Conservation (phyloP, 2,113 vertebrate species). For the Barbus barbus region DNA sequence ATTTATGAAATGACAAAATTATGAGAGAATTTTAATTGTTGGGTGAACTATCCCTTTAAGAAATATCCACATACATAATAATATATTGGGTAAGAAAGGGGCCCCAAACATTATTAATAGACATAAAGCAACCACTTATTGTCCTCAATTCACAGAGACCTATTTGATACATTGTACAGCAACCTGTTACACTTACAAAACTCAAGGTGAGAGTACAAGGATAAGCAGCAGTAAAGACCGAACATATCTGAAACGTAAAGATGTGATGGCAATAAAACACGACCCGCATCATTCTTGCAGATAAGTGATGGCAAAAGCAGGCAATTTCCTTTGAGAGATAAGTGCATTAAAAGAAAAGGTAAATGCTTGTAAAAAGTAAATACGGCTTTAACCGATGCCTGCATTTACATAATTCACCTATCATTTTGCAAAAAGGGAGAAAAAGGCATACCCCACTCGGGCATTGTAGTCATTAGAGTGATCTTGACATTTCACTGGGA, state of each 20-base stretch:
- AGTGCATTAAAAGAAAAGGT: slow-evolving; percentile 45
- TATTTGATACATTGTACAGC: neutral
- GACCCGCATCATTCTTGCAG: slow-evolving; percentile 17
- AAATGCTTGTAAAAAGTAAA: slow-evolving; percentile 42
- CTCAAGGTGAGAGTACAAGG: slow-evolving; percentile 47
- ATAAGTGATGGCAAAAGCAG: slow-evolving; percentile 22
- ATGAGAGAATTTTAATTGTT: neutral
- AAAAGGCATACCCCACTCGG: slow-evolving; percentile 23
- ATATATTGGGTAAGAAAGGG: slow-evolving; percentile 8
- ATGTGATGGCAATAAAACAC: slow-evolving; percentile 29
- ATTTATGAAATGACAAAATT: neutral
- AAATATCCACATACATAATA: slow-evolving; percentile 6
- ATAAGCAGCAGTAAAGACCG: slow-evolving; percentile 30
- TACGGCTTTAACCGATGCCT: slow-evolving; percentile 17
- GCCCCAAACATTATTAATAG: slow-evolving; percentile 2
- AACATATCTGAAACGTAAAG: neutral
- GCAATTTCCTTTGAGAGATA: slow-evolving; percentile 35
- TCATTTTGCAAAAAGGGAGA: slow-evolving; percentile 38
- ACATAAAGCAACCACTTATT: neutral
- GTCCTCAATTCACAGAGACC: neutral
- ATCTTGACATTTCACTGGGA: slow-evolving; percentile 51
- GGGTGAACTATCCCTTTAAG: neutral
- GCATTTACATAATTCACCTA: slow-evolving; percentile 47
- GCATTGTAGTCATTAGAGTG: slow-evolving; percentile 38
- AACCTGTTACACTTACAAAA: slow-evolving; percentile 29